Base-by-base conservation (phyloP, 2,888 invertebrate species). In the Diarsia mendica region DNA sequence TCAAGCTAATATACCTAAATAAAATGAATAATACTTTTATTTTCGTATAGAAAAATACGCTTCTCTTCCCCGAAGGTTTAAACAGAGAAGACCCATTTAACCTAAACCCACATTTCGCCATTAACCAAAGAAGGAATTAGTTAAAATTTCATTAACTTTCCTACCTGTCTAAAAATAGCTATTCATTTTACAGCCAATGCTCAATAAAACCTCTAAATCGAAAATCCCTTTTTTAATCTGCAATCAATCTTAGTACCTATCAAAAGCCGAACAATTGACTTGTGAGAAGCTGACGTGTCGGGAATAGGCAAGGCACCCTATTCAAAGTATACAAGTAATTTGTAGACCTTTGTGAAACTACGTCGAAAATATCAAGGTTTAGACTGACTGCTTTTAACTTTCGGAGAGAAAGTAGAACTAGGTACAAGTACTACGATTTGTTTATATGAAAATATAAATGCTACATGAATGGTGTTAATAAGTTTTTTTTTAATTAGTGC, bases 151-250 rank as follows among this genome's bases (percentile, higher is more conserved):
- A 76, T 63, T 51, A 33, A 61, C 4, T 60, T 33, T 73, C 6
- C 28, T 11, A n/a, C 13, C 63, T 28, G 10, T 44, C 13, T n/a
- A 20, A 64, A 74, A 55, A 51, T 39, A 13, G 23, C 20, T 44
- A 55, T 64, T 80, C 1, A n/a, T 53, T 77, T 81, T 39, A 39
- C 64, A 48, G 58, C 28, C 28, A 65, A 60, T 66, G 48, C 23
- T 73, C 74, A 77, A 70, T 71, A 68, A 74, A 61, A 63, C 61
- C 48, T 33, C 48, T 61, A 63, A 66, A 74, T 80, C 81, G 67
- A 63, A 82, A 67, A 73, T 85, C 65, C 58, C 65, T 53, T 65
- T 72, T 69, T 73, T 82, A 76, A 85, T 85, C 85, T 77, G 33
- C 65, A 71, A 83, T 83, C 70, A 71, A 82, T 85, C 70, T 77